phyloP scores from a whole-genome alignment of 2,113 vertebrate species.

The Nestor notabilis region DNA sequence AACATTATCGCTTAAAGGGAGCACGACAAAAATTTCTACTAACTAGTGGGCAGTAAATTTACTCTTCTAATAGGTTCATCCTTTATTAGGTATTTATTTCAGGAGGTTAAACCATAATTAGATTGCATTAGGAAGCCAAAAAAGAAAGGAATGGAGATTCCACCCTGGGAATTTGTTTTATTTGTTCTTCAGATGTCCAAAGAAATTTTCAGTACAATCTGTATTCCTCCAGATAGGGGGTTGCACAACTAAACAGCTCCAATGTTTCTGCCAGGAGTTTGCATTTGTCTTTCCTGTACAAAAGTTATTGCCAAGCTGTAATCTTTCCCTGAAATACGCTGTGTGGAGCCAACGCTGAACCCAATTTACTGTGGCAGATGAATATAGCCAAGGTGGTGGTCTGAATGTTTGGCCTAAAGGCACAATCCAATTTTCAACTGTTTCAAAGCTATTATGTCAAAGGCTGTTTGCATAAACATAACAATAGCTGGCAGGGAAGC shows the following conservation, averaged over 20 bases:
- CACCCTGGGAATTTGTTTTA: constrained; percentile 61
- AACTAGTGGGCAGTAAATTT: constrained; percentile 73
- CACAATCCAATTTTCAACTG: constrained; percentile 88
- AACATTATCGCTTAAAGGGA: constrained; percentile 61
- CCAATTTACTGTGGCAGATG: constrained; percentile 83
- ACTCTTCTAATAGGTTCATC: constrained; percentile 78
- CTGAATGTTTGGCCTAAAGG: constrained; percentile 85
- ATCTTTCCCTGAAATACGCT: constrained; percentile 69
- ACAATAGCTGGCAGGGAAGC: constrained; percentile 57
- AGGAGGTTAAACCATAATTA: constrained; percentile 75
- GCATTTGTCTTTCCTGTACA: constrained; percentile 73
- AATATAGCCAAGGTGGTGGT: constrained; percentile 84
- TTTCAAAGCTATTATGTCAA: constrained; percentile 88
- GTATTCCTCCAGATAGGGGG: constrained; percentile 62
- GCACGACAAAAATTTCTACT: constrained; percentile 49
- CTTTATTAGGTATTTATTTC: constrained; percentile 81
- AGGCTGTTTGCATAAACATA: constrained; percentile 85
- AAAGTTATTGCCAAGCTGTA: constrained; percentile 73
- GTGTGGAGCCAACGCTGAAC: constrained; percentile 71
- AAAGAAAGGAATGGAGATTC: constrained; percentile 54
- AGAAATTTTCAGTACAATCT: constrained; percentile 62
- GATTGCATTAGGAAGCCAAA: constrained; percentile 62
- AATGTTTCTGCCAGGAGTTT: constrained; percentile 64
- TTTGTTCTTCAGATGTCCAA: constrained; percentile 55
- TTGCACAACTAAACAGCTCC: constrained; percentile 65